Percentiles rank a stretch among this genome's conserved stretches.
Evolutionary conservation across 2,797 vertebrate species (phyloP).

Genomic region (Lacerta viridis): DNA sequence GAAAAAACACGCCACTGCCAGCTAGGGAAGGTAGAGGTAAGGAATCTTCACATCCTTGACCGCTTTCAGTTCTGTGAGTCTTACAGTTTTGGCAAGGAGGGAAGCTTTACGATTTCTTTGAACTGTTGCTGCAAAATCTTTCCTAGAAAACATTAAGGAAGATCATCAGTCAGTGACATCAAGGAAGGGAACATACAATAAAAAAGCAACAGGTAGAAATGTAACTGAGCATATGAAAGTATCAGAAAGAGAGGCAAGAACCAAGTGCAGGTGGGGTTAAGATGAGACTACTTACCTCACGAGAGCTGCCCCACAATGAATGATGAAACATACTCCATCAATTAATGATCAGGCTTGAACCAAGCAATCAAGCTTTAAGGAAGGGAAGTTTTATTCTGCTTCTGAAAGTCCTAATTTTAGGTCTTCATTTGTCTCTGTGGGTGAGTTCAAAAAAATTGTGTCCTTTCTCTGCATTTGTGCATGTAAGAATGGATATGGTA

Average conservation of each 20-base stretch:
- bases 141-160: constrained; percentile 11
- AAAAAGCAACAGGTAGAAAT: not conserved
- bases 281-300: not conserved
- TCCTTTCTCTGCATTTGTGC: not conserved
- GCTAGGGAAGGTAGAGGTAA: not conserved
- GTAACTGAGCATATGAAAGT: not conserved
- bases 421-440: not conserved
- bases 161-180: not conserved
- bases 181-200: not conserved
- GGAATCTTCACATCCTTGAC: constrained; percentile 20
- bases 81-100: not conserved
- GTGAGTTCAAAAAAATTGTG: not conserved
- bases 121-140: constrained; percentile 18
- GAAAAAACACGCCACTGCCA: not conserved
- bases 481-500: not conserved
- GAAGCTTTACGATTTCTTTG: not conserved
- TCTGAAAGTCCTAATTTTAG: not conserved
- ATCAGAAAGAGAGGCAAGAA: not conserved
- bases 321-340: not conserved
- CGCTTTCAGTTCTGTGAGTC: not conserved
- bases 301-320: not conserved
- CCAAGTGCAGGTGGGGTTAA: not conserved
- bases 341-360: not conserved
- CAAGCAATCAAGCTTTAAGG: not conserved
- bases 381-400: not conserved